A percentile compares a stretch with the other conserved stretches of the same genome.
Conservation (phyloP, 2,113 vertebrate species). For the Lamprologus speciosus region DNA sequence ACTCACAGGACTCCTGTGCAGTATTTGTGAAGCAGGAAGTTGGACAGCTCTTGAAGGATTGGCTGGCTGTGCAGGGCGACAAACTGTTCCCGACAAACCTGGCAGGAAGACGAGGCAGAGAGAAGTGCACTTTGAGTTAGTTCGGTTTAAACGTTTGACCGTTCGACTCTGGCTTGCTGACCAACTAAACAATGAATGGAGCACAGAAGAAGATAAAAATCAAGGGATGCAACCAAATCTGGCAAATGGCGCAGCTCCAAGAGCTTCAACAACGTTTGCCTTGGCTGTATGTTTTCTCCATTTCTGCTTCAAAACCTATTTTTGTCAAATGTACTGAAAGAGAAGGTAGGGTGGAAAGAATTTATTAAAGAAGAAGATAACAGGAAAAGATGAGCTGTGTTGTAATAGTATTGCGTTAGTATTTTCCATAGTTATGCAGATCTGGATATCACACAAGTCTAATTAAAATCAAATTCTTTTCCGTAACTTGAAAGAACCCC, state of each 20-base stretch:
- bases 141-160: neutral
- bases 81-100: slow-evolving; percentile 95
- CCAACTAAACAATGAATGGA: neutral
- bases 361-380: neutral
- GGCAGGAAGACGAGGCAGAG: neutral
- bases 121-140: neutral
- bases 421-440: neutral
- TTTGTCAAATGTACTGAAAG: neutral
- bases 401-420: neutral
- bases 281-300: neutral
- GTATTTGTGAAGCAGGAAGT: slow-evolving; percentile 81
- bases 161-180: neutral
- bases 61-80: slow-evolving; percentile 86
- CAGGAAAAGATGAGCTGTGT: neutral
- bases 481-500: neutral
- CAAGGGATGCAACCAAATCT: neutral
- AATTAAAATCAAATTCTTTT: neutral
- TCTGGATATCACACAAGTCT: neutral
- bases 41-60: slow-evolving; percentile 84
- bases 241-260: neutral
- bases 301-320: neutral
- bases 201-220: neutral
- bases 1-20: slow-evolving; percentile 66
- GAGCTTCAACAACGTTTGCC: neutral
- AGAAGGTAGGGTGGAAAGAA: neutral